Evolutionary conservation across 2,888 invertebrate genomes (phyloP).

Genomic region (Biston betularia): DNA sequence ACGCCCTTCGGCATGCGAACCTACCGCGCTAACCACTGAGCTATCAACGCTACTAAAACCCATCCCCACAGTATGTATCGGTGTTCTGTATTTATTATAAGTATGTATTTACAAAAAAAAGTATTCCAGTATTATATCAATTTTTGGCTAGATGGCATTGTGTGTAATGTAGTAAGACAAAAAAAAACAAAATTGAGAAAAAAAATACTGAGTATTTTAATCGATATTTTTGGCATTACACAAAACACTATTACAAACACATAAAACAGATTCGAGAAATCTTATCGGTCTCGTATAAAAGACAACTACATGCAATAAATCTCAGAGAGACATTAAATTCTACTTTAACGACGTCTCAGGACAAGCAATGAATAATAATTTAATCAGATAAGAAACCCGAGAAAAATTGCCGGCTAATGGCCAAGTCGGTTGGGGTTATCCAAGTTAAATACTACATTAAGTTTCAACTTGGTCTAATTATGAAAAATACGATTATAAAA

Average conservation of each 20-base stretch:
- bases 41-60: too few species aligned
- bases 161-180: neutral
- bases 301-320: constrained; percentile 37
- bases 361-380: constrained; percentile 44
- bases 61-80: too few species aligned
- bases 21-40: too few species aligned
- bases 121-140: too few species aligned
- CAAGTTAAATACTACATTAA: constrained; percentile 33
- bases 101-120: too few species aligned
- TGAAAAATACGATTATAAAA: constrained; percentile 18
- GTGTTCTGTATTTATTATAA: too few species aligned
- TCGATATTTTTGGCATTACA: neutral
- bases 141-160: too few species aligned
- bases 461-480: constrained; percentile 23
- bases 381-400: constrained; percentile 41
- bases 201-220: neutral
- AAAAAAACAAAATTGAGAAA: neutral
- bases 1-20: too few species aligned
- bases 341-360: constrained; percentile 40
- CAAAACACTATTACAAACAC: constrained; percentile 17
- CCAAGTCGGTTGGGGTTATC: constrained; percentile 26
- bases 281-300: constrained; percentile 20
- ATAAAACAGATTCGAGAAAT: constrained; percentile 13
- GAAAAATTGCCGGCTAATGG: constrained; percentile 31
- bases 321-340: constrained; percentile 34